phyloP scores from a whole-genome alignment of 2,797 vertebrate genomes.

The Myiotriccus ornatus region DNA sequence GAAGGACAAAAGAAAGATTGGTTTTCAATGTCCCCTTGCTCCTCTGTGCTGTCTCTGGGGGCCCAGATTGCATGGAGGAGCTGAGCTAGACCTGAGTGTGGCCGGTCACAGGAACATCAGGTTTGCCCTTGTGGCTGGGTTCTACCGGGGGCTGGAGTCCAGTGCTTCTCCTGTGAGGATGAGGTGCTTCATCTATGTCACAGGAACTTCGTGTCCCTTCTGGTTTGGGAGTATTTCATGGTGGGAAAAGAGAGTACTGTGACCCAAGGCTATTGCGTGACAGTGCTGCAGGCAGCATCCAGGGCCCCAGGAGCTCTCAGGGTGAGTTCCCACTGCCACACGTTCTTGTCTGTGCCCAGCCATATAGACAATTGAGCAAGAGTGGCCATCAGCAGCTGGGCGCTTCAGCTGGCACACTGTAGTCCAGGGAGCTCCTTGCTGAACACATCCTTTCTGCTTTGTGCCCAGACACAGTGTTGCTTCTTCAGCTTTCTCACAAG shows the following conservation, averaged over 20 bases:
- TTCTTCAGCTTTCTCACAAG: neutral
- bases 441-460: neutral
- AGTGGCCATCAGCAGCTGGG: neutral
- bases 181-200: neutral
- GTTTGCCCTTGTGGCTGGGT: neutral
- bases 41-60: fast-evolving
- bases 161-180: neutral
- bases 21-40: neutral
- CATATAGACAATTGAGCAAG: neutral
- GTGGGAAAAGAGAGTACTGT: neutral
- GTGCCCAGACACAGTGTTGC: neutral
- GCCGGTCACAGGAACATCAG: fast-evolving
- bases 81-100: neutral
- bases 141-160: neutral
- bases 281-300: neutral
- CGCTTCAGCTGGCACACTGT: neutral
- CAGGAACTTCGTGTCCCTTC: neutral
- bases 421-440: neutral
- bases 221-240: neutral
- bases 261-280: fast-evolving
- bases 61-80: fast-evolving
- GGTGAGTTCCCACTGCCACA: neutral
- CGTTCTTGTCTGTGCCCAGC: neutral
- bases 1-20: neutral
- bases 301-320: neutral